phyloP scores from a whole-genome alignment of 2,797 vertebrate genomes.

The Silurus lanzhouensis region DNA sequence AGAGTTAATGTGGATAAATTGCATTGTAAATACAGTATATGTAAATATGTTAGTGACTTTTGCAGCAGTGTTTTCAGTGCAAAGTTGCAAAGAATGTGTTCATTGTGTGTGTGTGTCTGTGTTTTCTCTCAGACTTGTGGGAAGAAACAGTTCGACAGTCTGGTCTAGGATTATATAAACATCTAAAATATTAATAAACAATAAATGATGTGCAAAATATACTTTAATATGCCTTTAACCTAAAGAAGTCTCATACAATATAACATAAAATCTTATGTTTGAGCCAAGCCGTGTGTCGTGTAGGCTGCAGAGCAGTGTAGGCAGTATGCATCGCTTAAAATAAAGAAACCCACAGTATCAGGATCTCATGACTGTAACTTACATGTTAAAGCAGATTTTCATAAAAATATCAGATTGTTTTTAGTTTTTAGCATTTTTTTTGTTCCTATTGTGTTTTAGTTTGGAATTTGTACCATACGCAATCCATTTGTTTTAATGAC shows the following conservation, averaged over 20 bases:
- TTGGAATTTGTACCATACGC: background rate
- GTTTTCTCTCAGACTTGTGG: too few relatives aligned
- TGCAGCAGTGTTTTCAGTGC: too few relatives aligned
- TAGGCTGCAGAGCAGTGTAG: background rate
- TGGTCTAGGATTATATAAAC: background rate
- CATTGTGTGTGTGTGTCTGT: too few relatives aligned
- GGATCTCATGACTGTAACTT: slow-evolving; percentile 3
- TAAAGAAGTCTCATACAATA: background rate
- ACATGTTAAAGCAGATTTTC: background rate
- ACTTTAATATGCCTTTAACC: background rate
- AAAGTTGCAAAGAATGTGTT: too few relatives aligned
- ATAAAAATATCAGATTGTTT: background rate
- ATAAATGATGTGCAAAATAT: background rate
- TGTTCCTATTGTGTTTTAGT: background rate
- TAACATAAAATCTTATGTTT: background rate
- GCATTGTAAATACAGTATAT: too few relatives aligned
- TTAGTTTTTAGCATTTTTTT: background rate
- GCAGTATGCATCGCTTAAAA: background rate
- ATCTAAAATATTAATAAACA: background rate
- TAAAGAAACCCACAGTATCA: background rate
- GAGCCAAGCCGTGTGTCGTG: background rate
- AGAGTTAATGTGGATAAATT: too few relatives aligned
- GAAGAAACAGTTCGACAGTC: too few relatives aligned
- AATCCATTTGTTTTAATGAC: background rate
- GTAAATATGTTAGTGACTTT: too few relatives aligned